Evolutionary conservation across 2,797 vertebrate species (phyloP), one percentile per base, ranked within the genome.

Genomic region (Tokudaia tokunoshimensis): DNA sequence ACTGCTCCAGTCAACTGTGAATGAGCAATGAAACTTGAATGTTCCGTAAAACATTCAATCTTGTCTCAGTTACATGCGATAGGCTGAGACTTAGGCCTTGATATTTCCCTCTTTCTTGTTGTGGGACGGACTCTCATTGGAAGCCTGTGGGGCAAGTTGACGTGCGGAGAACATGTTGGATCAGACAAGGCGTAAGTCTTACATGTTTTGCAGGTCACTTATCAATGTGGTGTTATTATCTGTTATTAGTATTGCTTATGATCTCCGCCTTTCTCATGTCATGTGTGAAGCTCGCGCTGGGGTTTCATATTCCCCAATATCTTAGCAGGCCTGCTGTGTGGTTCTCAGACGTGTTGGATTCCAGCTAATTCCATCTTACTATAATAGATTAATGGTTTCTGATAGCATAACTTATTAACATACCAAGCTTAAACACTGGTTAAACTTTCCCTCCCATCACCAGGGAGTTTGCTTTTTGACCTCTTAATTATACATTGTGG

Each of bases 391-490:
- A 95, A 80, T 96, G 92, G 94, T 86, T 98, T 97, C 92, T 98
- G 94, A 96, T 97, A 96, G 98, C 97, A 83, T 96, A 97, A 97
- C 96, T 98, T 96, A 97, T 96, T 95, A 98, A 83, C 96, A 98
- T 96, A 96, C 85, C 97, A 94, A 95, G 95, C 31, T 22, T 63
- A 65, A 97, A 96, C 96, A 95, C 78, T 79, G 85, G 90, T 93
- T 0, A 0, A 97, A 92, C 89, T 87, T 97, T 97, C 97, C 96
- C 97, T 94, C 78, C 24, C 80, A 92, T 96, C 72, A 96, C 96
- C 50, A 24, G 31, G 80, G 92, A 97, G 82, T 94, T 93, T 98
- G 96, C 97, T 98, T 98, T 98, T 98, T 98, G 98, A 97, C 97
- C 98, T 59, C 12, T 44, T 98, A 97, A 98, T 97, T 98, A 96